Evolutionary conservation across 2,113 vertebrate genomes (phyloP), one percentile per base, ranked within the genome.

Genomic region (Nyctibius bracteatus): DNA sequence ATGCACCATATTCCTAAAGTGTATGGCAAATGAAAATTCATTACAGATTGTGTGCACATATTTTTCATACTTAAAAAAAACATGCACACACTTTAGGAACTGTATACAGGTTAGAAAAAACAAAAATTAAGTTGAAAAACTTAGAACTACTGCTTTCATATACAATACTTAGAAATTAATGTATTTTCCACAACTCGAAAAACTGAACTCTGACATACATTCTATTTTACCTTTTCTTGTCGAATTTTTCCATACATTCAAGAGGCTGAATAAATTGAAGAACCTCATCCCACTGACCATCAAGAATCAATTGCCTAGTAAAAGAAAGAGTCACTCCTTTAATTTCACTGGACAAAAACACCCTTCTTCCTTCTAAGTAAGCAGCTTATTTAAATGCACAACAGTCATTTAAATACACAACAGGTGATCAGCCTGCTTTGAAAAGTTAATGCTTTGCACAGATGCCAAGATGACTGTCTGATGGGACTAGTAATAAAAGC

Each of bases 261-360:
- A 99, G 98, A 91, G 99, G 99, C 51, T 99, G 99, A 96, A 99
- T 99, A 95, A 99, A 99, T 43, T 99, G 99, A 97, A 99, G 98
- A 97, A 99, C 99, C 73, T 99, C 99, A 94, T 99, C 99, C 99
- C 99, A 99, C 37, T 99, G 99, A 62, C 99, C 99, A 65, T 99
- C 99, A 93, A 99, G 98, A 71, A 99, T 98, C 90, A 99, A 97
- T 6, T 99, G 99, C 90, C 99, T 99, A 97, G 67, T 80, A 59
- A 94, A 81, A 97, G 51, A 94, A 67, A 96, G 2, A n/a, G 65
- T 12, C 28, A 77, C 27, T 74, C 8, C 86, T 78, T 92, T 12
- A 81, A 41, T 49, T 59, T 44, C 83, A 74, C 19, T 22, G 25
- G 39, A 84, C 27, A 90, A 82, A 25, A 82, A 81, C 8, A 86